Evolutionary conservation across 1,140 invertebrate species (phyloP).

Genomic region (Drosophila equinoxialis): DNA sequence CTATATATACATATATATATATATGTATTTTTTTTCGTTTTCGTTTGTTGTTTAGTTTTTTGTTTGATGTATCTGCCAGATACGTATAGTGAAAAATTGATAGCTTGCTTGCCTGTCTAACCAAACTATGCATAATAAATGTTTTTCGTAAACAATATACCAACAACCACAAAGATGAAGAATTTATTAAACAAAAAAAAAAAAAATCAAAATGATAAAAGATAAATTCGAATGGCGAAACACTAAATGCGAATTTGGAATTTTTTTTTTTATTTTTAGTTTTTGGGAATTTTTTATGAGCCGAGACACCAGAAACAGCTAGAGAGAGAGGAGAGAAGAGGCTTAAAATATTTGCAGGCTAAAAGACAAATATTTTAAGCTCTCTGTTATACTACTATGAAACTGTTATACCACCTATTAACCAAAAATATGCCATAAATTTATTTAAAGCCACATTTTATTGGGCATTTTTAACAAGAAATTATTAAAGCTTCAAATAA

Average conservation of each 20-base stretch:
- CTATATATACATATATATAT: no score
- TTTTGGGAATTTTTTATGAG: neutral
- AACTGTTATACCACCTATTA: no score
- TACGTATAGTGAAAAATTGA: constrained; percentile 74
- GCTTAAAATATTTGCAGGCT: neutral
- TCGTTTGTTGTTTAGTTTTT: constrained; percentile 38
- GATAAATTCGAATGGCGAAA: constrained; percentile 39
- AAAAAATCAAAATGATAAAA: constrained; percentile 28
- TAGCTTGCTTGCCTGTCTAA: constrained; percentile 69
- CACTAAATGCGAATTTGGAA: constrained; percentile 16
- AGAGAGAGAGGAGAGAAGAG: neutral
- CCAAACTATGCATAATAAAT: constrained; percentile 80
- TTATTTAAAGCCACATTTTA: no score
- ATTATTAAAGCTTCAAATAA: no score
- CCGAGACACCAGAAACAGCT: no score
- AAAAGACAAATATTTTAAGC: no score
- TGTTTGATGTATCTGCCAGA: constrained; percentile 77
- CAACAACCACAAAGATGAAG: constrained; percentile 50
- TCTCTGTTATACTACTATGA: no score
- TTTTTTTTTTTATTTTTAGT: neutral
- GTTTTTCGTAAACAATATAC: constrained; percentile 68
- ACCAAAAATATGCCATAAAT: no score
- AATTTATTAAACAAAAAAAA: constrained; percentile 63
- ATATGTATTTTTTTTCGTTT: constrained; percentile 12
- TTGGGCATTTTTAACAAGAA: no score